Conservation (phyloP, 23 tunicate genomes). For the Diplosoma virens region DNA sequence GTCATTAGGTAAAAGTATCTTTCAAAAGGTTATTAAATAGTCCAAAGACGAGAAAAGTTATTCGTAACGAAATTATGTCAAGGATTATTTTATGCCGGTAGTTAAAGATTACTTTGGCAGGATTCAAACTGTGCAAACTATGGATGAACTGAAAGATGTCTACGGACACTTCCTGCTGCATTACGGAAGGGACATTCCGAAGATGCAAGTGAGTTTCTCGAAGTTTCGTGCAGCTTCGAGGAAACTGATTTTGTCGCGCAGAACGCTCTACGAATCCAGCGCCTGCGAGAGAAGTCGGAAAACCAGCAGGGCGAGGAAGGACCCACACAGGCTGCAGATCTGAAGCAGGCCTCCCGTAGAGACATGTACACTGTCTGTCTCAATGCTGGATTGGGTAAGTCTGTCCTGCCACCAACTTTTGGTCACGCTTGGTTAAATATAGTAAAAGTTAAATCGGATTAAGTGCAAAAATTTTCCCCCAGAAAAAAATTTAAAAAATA, state of each 20-base stretch:
- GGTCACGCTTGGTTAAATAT: too few relatives aligned
- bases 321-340: constrained; percentile 39
- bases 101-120: constrained; percentile 19
- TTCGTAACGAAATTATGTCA: too few relatives aligned
- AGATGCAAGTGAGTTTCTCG: constrained; percentile 65
- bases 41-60: too few relatives aligned
- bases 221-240: too few relatives aligned
- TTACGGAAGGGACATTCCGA: constrained; percentile 95
- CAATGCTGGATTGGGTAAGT: constrained; percentile 81
- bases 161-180: constrained; percentile 80
- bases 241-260: too few relatives aligned
- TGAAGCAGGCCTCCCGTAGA: constrained; percentile 79
- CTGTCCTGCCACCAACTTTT: too few relatives aligned
- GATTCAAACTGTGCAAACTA: constrained; percentile 72
- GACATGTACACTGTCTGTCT: constrained; percentile 87
- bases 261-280: constrained; percentile 71
- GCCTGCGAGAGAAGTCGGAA: constrained; percentile 55
- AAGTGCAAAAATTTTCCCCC: too few relatives aligned
- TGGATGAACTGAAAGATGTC: constrained; percentile 75
- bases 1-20: too few relatives aligned
- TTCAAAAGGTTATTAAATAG: too few relatives aligned
- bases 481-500: too few relatives aligned
- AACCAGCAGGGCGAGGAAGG: constrained; percentile 53
- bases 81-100: too few relatives aligned
- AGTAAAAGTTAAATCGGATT: too few relatives aligned